These are phyloP conservation scores for Australoheros facetus DNA, from an alignment of 2,797 vertebrate genomes.

Conservation along the genomic window DNA sequence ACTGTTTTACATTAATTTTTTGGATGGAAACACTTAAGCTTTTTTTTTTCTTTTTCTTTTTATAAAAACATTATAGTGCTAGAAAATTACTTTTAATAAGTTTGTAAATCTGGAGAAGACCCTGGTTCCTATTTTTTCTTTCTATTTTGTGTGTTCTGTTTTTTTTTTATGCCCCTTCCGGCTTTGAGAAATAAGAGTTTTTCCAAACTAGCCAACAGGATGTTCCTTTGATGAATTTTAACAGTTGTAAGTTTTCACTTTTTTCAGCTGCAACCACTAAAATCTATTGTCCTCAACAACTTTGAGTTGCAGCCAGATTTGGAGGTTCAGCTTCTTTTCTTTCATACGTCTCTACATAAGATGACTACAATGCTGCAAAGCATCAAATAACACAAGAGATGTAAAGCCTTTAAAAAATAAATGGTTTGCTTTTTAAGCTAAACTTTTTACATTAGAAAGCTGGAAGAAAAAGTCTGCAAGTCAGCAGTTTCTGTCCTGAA, in stretches of 20 bases:
- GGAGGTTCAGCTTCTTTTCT: background rate
- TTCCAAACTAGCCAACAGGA: background rate
- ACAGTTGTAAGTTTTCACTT: background rate
- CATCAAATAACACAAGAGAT: background rate
- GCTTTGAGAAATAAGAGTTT: background rate
- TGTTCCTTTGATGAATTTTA: background rate
- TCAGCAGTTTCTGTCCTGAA: background rate
- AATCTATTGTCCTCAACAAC: background rate
- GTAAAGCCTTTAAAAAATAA: slow-evolving; percentile 18
- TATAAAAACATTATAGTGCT: no score
- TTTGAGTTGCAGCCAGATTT: background rate
- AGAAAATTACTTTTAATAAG: no score
- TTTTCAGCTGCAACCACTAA: background rate
- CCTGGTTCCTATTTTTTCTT: no score
- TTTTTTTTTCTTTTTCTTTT: no score
- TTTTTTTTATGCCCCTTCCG: no score
- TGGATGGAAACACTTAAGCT: no score
- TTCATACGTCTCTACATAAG: background rate
- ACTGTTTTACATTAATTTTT: no score
- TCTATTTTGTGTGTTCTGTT: no score
- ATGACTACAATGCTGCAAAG: background rate
- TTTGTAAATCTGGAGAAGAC: no score
- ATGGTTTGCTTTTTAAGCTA: slow-evolving; percentile 4
- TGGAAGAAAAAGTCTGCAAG: background rate
- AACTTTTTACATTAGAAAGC: slow-evolving; percentile 6